Percentiles rank a stretch among this genome's conserved stretches.
These are phyloP conservation scores for Microtus richardsoni DNA, from an alignment of 2,113 vertebrate genomes.

Conservation along the genomic window DNA sequence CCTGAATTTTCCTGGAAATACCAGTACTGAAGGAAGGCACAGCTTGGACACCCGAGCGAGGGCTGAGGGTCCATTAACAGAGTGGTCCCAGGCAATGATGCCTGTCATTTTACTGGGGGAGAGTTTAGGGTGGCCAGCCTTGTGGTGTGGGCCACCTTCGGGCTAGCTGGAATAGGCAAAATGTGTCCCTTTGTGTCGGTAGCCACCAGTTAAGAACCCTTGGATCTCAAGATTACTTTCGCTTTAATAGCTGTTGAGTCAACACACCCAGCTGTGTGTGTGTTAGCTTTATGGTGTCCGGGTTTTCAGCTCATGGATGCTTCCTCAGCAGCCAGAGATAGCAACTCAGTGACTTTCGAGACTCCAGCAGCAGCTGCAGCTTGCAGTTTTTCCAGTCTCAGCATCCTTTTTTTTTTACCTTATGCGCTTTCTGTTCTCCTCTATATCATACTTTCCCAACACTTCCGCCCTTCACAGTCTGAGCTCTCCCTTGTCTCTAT, in stretches of 20 bases:
- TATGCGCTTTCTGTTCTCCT: neutral
- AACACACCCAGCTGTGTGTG: neutral
- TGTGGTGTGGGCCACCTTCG: neutral
- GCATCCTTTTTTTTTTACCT: neutral
- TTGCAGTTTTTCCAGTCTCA: neutral
- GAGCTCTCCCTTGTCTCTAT: neutral
- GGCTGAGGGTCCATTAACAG: neutral
- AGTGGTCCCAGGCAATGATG: neutral
- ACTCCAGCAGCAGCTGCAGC: neutral
- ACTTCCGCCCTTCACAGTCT: neutral
- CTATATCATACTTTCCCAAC: neutral
- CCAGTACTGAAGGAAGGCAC: neutral
- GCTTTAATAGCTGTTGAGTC: neutral
- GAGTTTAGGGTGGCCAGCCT: neutral
- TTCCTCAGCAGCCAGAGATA: neutral
- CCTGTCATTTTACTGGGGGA: neutral
- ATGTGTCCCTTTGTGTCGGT: neutral
- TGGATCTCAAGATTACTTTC: neutral
- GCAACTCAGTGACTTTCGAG: neutral
- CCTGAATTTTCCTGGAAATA: neutral
- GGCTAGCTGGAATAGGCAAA: neutral
- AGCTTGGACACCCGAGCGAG: neutral
- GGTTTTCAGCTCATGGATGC: neutral
- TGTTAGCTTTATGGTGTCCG: neutral
- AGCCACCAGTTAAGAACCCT: neutral